phyloP scores from a whole-genome alignment of 2,113 vertebrate genomes.

The Malurus cyaneus region DNA sequence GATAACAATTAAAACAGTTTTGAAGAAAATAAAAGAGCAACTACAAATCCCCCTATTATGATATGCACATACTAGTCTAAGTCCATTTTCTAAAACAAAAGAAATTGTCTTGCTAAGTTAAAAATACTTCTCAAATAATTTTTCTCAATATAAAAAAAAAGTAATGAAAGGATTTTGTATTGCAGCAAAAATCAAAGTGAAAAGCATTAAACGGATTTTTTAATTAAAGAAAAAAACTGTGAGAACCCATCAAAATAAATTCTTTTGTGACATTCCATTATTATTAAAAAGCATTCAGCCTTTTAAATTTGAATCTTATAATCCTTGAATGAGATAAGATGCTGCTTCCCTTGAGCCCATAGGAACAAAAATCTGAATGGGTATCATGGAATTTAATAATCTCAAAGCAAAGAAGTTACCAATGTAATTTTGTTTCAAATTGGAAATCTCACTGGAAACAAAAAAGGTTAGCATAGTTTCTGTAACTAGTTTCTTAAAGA shows the following conservation, averaged over 20 bases:
- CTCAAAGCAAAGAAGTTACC: background rate
- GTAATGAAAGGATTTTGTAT: background rate
- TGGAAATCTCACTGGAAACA: background rate
- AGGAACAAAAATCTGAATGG: background rate
- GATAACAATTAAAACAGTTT: background rate
- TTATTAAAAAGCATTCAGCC: background rate
- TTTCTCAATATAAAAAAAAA: background rate
- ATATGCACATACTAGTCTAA: background rate
- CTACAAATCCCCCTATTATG: background rate
- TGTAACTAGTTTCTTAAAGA: background rate
- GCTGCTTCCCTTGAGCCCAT: background rate
- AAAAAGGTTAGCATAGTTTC: background rate
- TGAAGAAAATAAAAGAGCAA: background rate
- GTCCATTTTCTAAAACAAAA: background rate
- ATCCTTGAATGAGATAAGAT: background rate
- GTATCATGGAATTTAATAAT: background rate
- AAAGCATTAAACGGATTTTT: background rate
- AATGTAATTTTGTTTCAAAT: background rate
- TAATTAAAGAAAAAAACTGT: background rate
- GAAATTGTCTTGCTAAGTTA: background rate
- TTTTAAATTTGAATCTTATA: background rate
- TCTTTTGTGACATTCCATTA: background rate
- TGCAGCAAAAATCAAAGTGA: background rate
- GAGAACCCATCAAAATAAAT: background rate
- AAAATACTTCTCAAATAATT: background rate